phyloP scores from a whole-genome alignment of 2,797 vertebrate species.

The Aphelocoma californica region DNA sequence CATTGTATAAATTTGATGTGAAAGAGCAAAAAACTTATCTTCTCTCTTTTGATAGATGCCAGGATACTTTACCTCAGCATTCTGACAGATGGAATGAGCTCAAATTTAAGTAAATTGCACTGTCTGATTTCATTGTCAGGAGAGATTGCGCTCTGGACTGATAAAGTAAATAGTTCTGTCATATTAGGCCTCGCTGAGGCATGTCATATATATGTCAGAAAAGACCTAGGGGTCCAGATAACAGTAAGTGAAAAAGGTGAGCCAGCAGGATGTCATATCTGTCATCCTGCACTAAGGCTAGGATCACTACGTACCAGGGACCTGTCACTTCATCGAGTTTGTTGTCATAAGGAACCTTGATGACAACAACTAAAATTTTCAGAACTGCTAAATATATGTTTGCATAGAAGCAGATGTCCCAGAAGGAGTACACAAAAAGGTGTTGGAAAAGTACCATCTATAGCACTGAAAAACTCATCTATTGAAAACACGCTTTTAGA shows the following conservation, averaged over 20 bases:
- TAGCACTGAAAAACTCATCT: background rate
- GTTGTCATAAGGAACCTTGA: background rate
- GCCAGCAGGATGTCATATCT: conserved; percentile 61
- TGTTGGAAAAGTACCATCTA: background rate
- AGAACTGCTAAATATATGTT: background rate
- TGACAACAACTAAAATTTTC: conserved; percentile 36
- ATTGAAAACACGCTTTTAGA: background rate
- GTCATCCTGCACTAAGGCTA: conserved; percentile 57
- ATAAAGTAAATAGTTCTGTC: conserved; percentile 77
- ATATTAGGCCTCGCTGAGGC: conserved; percentile 61
- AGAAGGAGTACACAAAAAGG: background rate
- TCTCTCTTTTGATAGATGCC: conserved; percentile 51
- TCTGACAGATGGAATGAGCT: conserved; percentile 64
- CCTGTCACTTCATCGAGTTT: conserved; percentile 37
- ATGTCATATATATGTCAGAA: conserved; percentile 52
- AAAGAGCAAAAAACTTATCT: conserved; percentile 65
- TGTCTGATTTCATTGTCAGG: conserved; percentile 67
- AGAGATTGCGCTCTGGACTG: conserved; percentile 34
- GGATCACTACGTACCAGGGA: background rate
- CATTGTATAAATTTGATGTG: conserved; percentile 59
- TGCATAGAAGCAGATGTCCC: background rate
- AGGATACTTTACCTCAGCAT: conserved; percentile 73
- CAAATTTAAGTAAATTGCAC: conserved; percentile 59
- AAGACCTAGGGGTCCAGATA: conserved; percentile 66
- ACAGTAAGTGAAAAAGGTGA: conserved; percentile 82